phyloP scores from a whole-genome alignment of 2,888 invertebrate genomes.

The Copidosoma aretas region DNA sequence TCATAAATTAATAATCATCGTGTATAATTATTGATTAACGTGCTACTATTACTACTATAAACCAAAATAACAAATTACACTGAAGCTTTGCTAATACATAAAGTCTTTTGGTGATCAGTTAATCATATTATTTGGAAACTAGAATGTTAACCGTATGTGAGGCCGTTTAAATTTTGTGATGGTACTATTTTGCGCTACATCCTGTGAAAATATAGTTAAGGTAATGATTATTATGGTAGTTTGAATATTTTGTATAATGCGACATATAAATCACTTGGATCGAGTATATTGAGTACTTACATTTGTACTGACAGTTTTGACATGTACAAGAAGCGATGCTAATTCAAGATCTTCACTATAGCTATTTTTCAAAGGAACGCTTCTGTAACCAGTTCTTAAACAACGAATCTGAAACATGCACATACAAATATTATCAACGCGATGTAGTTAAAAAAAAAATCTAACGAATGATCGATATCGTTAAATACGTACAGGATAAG shows the following conservation, averaged over 20 bases:
- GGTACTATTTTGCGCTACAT: background rate
- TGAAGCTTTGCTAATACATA: background rate
- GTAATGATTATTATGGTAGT: too few relatives aligned
- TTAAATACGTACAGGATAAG: conserved; percentile 76
- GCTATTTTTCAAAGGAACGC: conserved; percentile 87
- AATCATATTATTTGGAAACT: background rate
- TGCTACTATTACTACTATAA: conserved; percentile 18
- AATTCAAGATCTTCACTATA: conserved; percentile 93
- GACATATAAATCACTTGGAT: background rate
- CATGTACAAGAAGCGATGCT: conserved; percentile 84
- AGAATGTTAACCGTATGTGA: too few relatives aligned
- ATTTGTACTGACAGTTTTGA: conserved; percentile 64
- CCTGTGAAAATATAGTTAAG: too few relatives aligned
- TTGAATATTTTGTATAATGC: background rate
- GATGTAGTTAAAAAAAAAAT: conserved; percentile 18
- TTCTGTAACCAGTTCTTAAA: conserved; percentile 85
- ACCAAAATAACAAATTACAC: background rate
- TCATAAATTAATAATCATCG: background rate
- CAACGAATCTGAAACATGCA: conserved; percentile 71
- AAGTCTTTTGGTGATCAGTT: background rate
- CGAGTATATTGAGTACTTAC: conserved; percentile 10
- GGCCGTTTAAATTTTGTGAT: too few relatives aligned
- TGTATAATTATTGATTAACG: background rate
- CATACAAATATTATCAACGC: too few relatives aligned
- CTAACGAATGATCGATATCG: conserved; percentile 26